Conservation (phyloP, 2,888 invertebrate species). For the Archaeoteleia sp. region DNA sequence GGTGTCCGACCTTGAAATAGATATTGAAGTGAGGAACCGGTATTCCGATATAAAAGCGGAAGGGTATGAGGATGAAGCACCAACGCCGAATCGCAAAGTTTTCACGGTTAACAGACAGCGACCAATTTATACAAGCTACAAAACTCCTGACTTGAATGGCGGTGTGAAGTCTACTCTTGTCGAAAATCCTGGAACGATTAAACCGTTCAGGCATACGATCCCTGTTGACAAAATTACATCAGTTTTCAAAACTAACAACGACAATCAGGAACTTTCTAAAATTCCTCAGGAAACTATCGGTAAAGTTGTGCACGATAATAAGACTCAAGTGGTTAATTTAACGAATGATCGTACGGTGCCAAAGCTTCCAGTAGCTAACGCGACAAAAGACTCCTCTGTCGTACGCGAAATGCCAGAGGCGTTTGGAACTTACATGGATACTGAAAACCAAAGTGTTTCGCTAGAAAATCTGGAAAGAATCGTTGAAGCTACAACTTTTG, state of each 20-base stretch:
- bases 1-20: constrained; percentile 67
- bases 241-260: constrained; percentile 42
- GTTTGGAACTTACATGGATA: constrained; percentile 7
- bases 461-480: constrained; percentile 50
- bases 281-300: not conserved
- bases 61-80: constrained; percentile 42
- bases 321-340: not conserved
- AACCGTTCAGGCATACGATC: constrained; percentile 72
- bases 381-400: constrained; percentile 18
- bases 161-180: constrained; percentile 65
- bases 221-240: constrained; percentile 71
- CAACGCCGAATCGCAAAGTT: constrained; percentile 49
- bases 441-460: constrained; percentile 17
- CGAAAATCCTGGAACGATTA: constrained; percentile 66
- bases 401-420: constrained; percentile 37
- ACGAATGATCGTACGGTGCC: constrained; percentile 1
- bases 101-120: constrained; percentile 51
- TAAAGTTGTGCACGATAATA: not conserved
- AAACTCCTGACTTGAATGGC: constrained; percentile 68
- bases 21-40: constrained; percentile 65
- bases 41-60: constrained; percentile 60
- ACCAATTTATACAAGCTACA: constrained; percentile 71
- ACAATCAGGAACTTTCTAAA: constrained; percentile 2
- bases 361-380: not conserved
- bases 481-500: constrained; percentile 56